Conservation (phyloP, 2,888 invertebrate genomes). For the Leptinotarsa tumamoca region DNA sequence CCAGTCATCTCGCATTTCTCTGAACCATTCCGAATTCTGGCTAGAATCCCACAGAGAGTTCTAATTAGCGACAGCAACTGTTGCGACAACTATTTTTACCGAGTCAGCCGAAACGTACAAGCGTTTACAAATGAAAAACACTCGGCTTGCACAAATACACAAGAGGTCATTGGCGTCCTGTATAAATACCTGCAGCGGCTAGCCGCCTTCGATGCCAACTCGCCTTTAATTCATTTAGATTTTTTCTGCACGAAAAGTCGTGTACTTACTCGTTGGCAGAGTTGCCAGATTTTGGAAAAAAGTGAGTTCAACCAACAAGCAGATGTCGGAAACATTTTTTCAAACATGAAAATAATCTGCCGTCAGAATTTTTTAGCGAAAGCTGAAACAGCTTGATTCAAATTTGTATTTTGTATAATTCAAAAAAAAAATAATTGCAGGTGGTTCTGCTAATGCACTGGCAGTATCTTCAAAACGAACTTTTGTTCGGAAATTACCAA, state of each 20-base stretch:
- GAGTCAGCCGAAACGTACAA: slow-evolving; percentile 55
- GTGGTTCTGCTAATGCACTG: too few species aligned
- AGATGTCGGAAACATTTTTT: too few species aligned
- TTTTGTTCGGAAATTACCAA: too few species aligned
- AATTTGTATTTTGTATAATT: too few species aligned
- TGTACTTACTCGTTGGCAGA: background rate
- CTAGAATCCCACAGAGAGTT: slow-evolving; percentile 20
- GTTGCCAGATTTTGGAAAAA: slow-evolving; percentile 23
- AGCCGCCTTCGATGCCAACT: slow-evolving; percentile 44
- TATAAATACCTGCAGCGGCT: slow-evolving; percentile 58
- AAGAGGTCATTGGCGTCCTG: slow-evolving; percentile 59
- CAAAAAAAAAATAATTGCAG: too few species aligned
- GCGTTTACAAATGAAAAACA: slow-evolving; percentile 55
- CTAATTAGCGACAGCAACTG: slow-evolving; percentile 45
- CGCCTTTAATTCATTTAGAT: slow-evolving; percentile 28
- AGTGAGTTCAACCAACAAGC: too few species aligned
- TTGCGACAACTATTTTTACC: slow-evolving; percentile 52
- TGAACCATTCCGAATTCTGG: slow-evolving; percentile 28
- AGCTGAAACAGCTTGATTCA: too few species aligned
- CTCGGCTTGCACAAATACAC: slow-evolving; percentile 58
- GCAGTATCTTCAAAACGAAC: too few species aligned
- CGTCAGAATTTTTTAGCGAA: too few species aligned
- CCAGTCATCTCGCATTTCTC: slow-evolving; percentile 10
- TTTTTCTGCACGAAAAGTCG: slow-evolving; percentile 27
- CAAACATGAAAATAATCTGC: too few species aligned